phyloP scores from a whole-genome alignment of 2,888 invertebrate species.

The Temnothorax ravouxi region DNA sequence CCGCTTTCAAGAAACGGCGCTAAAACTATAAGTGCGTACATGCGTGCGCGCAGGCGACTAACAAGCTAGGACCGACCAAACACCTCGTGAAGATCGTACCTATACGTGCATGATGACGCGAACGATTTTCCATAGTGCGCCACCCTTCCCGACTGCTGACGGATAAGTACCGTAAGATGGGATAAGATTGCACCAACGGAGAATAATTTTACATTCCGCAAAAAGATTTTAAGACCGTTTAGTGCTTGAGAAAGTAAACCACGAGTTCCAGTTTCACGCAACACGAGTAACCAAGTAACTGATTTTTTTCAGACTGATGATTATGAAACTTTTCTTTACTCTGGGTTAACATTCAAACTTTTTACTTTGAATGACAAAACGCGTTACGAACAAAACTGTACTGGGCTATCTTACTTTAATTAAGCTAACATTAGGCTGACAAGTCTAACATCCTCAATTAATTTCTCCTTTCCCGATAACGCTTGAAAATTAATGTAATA shows the following conservation, averaged over 20 bases:
- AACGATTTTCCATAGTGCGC: constrained; percentile 22
- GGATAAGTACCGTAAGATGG: constrained; percentile 43
- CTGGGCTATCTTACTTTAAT: background rate
- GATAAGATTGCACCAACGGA: constrained; percentile 29
- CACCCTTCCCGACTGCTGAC: constrained; percentile 22
- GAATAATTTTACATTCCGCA: constrained; percentile 31
- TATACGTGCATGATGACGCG: constrained; percentile 1
- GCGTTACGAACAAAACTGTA: background rate
- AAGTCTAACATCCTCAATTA: background rate
- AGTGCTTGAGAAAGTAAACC: constrained; percentile 13
- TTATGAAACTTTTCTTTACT: background rate
- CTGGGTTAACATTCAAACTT: background rate
- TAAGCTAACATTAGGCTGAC: background rate
- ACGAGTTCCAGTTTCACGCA: background rate
- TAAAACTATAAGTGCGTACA: constrained; percentile 10
- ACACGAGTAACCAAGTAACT: background rate
- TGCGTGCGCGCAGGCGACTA: constrained; percentile 21
- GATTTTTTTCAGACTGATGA: background rate
- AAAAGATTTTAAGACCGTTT: constrained; percentile 21
- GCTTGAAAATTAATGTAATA: too few relatives aligned
- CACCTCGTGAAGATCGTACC: background rate
- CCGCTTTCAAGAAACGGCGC: constrained; percentile 51
- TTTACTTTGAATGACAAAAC: background rate
- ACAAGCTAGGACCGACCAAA: constrained; percentile 22
- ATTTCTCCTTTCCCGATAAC: background rate